phyloP scores from a whole-genome alignment of 2,888 invertebrate genomes.

The Rosalia funebris region DNA sequence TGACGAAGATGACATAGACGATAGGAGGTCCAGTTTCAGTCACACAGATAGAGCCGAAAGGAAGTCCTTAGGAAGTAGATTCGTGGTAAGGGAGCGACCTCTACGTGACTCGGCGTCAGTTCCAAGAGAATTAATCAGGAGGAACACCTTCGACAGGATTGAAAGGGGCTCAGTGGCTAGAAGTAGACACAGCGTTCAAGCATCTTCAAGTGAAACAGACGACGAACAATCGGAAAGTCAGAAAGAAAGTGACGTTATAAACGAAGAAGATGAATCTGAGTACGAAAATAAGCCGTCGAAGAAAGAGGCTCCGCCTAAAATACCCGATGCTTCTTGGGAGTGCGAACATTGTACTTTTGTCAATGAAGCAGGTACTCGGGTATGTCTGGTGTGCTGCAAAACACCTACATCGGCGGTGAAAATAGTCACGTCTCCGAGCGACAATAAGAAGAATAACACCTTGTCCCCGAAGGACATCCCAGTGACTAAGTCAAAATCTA shows the following conservation, averaged over 20 bases:
- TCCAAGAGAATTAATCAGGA: constrained; percentile 54
- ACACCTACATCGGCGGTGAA: constrained; percentile 68
- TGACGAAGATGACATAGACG: constrained; percentile 57
- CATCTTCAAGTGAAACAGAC: constrained; percentile 55
- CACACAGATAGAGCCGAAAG: constrained; percentile 53
- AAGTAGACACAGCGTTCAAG: constrained; percentile 50
- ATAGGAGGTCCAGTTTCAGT: constrained; percentile 58
- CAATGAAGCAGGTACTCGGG: constrained; percentile 80
- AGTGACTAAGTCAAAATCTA: constrained; percentile 22
- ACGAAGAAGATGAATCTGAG: constrained; percentile 51
- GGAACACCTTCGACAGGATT: constrained; percentile 47
- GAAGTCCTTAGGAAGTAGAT: constrained; percentile 52
- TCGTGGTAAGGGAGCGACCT: constrained; percentile 47
- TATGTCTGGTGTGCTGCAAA: constrained; percentile 88
- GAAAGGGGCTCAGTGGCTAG: constrained; percentile 51
- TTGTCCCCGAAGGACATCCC: constrained; percentile 33
- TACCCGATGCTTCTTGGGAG: constrained; percentile 76
- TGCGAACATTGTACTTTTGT: constrained; percentile 92
- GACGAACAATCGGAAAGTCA: constrained; percentile 54
- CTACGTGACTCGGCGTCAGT: constrained; percentile 54
- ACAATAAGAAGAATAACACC: constrained; percentile 25
- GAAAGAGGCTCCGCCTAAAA: constrained; percentile 49
- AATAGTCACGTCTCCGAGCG: constrained; percentile 35
- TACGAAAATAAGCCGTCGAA: constrained; percentile 55
- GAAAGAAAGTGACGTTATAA: constrained; percentile 47